Conservation (phyloP, 2,797 vertebrate genomes). For the Lateolabrax maculatus region DNA sequence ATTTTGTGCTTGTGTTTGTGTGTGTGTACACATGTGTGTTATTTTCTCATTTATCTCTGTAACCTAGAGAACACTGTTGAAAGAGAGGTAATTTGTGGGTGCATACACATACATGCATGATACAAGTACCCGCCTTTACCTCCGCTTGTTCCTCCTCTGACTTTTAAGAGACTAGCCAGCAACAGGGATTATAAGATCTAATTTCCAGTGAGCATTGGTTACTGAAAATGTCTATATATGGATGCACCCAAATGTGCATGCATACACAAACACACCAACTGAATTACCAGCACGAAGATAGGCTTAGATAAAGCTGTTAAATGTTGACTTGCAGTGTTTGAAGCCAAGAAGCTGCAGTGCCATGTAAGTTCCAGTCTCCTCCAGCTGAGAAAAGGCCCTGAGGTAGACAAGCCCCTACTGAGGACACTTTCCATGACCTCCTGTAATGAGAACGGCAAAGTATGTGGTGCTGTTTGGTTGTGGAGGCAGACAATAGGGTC, state of each 20-base stretch:
- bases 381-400: constrained; percentile 61
- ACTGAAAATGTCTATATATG: constrained; percentile 56
- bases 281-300: constrained; percentile 9
- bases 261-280: constrained; percentile 2
- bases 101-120: constrained; percentile 9
- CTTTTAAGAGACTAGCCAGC: constrained; percentile 69
- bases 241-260: constrained; percentile 15
- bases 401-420: constrained; percentile 67
- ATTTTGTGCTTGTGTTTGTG: constrained; percentile 48
- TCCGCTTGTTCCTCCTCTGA: constrained; percentile 57
- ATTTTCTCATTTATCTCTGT: constrained; percentile 59
- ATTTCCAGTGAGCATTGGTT: constrained; percentile 65
- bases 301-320: constrained; percentile 55
- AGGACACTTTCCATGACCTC: constrained; percentile 81
- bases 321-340: constrained; percentile 47
- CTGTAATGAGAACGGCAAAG: constrained; percentile 78
- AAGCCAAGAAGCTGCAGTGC: constrained; percentile 62
- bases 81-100: constrained; percentile 28
- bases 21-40: constrained; percentile 32
- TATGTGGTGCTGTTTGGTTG: constrained; percentile 59
- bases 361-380: constrained; percentile 58
- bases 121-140: constrained; percentile 48
- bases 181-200: constrained; percentile 70
- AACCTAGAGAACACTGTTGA: constrained; percentile 40
- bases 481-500: constrained; percentile 65